Evolutionary conservation across 1,140 invertebrate genomes (phyloP).

Genomic region (Euura lappo): DNA sequence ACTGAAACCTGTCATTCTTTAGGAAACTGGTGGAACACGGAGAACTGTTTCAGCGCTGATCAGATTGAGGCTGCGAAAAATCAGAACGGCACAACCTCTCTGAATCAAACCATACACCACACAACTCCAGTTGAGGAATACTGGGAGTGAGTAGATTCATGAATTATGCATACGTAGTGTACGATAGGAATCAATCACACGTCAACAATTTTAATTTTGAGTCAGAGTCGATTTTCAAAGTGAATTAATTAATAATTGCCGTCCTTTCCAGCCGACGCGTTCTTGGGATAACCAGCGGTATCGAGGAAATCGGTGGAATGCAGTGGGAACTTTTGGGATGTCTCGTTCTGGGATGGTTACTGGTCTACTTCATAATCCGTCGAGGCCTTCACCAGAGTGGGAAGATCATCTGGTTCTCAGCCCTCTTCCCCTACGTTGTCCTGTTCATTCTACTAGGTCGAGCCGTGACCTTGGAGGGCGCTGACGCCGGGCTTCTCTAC

Average conservation of each 20-base stretch:
- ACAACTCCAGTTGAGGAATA: conserved; percentile 69
- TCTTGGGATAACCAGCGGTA: conserved; percentile 63
- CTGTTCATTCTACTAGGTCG: conserved; percentile 68
- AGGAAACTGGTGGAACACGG: conserved; percentile 67
- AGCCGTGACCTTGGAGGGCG: conserved; percentile 68
- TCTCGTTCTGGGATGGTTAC: conserved; percentile 72
- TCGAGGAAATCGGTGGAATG: conserved; percentile 71
- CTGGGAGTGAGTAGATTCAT: conserved; percentile 64
- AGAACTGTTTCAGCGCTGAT: conserved; percentile 52
- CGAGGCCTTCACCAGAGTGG: conserved; percentile 78
- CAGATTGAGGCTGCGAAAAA: conserved; percentile 23
- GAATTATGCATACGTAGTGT: no score
- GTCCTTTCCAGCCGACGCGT: conserved; percentile 57
- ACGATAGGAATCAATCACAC: no score
- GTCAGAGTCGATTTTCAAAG: conserved; percentile 11
- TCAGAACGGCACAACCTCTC: background rate
- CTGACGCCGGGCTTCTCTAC: conserved; percentile 64
- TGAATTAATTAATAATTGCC: conserved; percentile 19
- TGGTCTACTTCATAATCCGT: conserved; percentile 74
- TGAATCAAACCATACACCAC: conserved; percentile 32
- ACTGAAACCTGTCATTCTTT: conserved; percentile 35
- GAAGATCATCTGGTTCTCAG: conserved; percentile 78
- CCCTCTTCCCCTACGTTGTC: conserved; percentile 72
- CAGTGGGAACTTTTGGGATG: conserved; percentile 74
- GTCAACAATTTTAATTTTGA: no score